Evolutionary conservation across 2,888 invertebrate genomes (phyloP), one percentile per base, ranked within the genome.

Genomic region (Habrosyne pyritoides): DNA sequence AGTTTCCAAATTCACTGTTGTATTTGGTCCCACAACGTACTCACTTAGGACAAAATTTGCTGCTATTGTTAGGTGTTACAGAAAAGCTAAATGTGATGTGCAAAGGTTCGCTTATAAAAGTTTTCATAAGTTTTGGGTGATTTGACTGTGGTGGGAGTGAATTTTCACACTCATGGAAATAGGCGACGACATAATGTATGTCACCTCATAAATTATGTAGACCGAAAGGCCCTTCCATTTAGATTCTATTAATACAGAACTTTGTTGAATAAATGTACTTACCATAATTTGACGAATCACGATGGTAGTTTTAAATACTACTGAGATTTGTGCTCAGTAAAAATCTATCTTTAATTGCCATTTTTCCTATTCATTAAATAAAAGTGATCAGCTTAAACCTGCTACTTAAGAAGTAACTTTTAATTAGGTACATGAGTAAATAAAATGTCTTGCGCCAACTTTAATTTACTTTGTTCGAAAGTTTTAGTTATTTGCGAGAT

Each of bases 11-110:
- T n/a, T n/a, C n/a, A n/a, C n/a, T n/a, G n/a, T 0, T 33, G 5
- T 33, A n/a, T 42, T 18, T 42, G 42, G 42, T 42, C 42, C 42
- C 12, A 8, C 6, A 42, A 18, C 18, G 42, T 2, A 18, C 18
- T 42, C 42, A 42, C 18, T 18, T 42, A 56, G 61, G 69, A 61
- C 52, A 50, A 64, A 81, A 81, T 82, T 83, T 80, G 74, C 58
- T 66, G 56, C 78, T 61, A 83, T 86, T 86, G 85, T 85, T 66
- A 73, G 66, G 60, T 73, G 67, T 72, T 68, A 69, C 55, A 67
- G 77, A 79, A 73, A 75, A 64, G 69, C 62, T 63, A 67, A 71
- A 74, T 75, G 64, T 70, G 65, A 69, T 64, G 65, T 60, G 71
- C 66, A 72, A 72, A 66, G 71, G 73, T 73, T 72, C 63, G 64